Evolutionary conservation across 2,888 invertebrate species (phyloP), one percentile per base, ranked within the genome.

Genomic region (Rambutsinella grinnellia): DNA sequence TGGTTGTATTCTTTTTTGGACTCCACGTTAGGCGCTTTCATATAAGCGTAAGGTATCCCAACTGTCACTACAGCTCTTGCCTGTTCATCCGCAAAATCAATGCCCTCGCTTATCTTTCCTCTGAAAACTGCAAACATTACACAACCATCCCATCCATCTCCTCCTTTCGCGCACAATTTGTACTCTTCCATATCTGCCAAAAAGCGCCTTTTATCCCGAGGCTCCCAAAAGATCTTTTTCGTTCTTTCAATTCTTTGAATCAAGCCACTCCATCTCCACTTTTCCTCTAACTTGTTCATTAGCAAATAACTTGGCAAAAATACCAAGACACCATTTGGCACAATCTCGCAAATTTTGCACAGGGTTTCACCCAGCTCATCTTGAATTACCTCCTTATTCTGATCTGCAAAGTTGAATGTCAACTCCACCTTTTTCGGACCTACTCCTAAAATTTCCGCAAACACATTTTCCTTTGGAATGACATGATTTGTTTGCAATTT

Each of bases 61-160:
- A 82, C 57, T 0, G 82, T 79, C 0, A 82, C 47, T 3, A 83
- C 83, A 36, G 80, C 80, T 19, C 83, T 46, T 1, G 82, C 83
- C 58, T 82, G 78, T 24, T 82, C 71, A 75, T 83, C 83, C 2
- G 76, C 72, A 60, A 83, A 83, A 46, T 83, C 81, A 3, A 81
- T 78, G 0, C 83, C 83, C 66, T 83, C 83, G 23, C 80, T 81
- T 2, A 80, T 66, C 68, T 80, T 79, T 10, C 83, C 83, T 23
- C 82, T 53, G 19, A 80, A 76, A 2, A 82, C 77, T 0, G 79
- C 82, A 67, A 83, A 83, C 2, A 83, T 61, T 2, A 83, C 19
- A 17, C 78, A 79, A 2, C 83, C 83, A 28, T 66, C 47, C 17
- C 47, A 46, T 3, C n/a, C 61, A 3, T 26, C 15, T 5, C 68